Percentiles rank a stretch among this genome's conserved stretches.
Conservation (phyloP, 2,888 invertebrate species). For the Platycheirus albimanus region DNA sequence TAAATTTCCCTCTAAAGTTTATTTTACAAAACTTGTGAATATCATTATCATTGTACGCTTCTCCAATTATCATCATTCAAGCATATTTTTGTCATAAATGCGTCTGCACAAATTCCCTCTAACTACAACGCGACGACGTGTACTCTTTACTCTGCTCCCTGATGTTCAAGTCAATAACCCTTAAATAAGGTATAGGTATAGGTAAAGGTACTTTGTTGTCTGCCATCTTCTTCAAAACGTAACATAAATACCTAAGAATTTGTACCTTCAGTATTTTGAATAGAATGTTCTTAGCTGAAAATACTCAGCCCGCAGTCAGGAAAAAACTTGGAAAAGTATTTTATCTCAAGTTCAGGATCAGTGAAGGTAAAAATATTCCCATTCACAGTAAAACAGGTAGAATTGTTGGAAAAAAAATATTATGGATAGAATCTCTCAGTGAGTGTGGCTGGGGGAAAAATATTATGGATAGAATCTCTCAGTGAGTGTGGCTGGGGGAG, state of each 20-base stretch:
- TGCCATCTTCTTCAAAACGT: constrained; percentile 41
- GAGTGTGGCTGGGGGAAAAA: no score
- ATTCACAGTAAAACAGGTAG: constrained; percentile 18
- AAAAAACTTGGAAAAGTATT: constrained; percentile 37
- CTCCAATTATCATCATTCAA: constrained; percentile 38
- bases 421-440: no score
- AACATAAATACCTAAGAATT: constrained; percentile 22
- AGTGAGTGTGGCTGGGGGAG: not conserved
- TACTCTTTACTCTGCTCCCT: no score
- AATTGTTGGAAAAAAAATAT: no score
- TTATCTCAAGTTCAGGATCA: constrained; percentile 69
- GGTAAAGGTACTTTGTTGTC: constrained; percentile 15
- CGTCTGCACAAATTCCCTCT: constrained; percentile 17
- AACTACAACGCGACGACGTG: no score
- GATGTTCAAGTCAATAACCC: constrained; percentile 55
- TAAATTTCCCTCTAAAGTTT: no score
- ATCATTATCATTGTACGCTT: no score
- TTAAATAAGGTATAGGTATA: constrained; percentile 2
- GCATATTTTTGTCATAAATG: constrained; percentile 27
- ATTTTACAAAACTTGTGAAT: no score
- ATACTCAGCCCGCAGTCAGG: constrained; percentile 5
- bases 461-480: no score
- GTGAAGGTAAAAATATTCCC: constrained; percentile 19
- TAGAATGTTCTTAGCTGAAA: not conserved
- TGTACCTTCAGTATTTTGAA: constrained; percentile 13